phyloP scores from a whole-genome alignment of 2,113 vertebrate species.

The Laticauda colubrina region DNA sequence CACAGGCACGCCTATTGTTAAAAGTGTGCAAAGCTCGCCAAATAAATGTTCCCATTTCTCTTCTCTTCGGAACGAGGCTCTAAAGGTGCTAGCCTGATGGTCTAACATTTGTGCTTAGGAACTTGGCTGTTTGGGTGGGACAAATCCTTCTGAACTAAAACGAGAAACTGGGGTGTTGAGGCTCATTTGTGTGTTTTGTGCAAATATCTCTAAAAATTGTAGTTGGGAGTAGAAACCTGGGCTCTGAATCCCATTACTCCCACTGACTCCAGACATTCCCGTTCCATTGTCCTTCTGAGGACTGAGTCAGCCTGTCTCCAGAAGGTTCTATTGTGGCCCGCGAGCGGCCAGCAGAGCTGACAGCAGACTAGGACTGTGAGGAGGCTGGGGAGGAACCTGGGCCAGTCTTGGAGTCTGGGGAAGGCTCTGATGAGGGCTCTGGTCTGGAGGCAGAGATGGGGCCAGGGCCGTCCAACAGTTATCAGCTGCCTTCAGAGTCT shows the following conservation, averaged over 20 bases:
- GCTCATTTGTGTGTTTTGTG: background rate
- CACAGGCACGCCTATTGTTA: background rate
- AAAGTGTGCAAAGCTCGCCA: accelerated
- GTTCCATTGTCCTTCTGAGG: background rate
- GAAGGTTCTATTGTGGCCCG: background rate
- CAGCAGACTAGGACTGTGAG: too few relatives aligned
- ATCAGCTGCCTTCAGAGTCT: too few relatives aligned
- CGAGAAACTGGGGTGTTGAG: background rate
- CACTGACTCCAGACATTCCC: background rate
- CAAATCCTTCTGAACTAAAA: background rate
- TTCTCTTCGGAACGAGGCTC: background rate
- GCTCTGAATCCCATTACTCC: background rate
- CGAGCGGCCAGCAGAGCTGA: too few relatives aligned
- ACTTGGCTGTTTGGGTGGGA: background rate
- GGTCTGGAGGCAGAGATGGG: too few relatives aligned
- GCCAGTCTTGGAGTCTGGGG: too few relatives aligned
- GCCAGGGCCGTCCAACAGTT: too few relatives aligned
- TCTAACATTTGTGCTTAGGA: background rate
- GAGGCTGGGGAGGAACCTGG: too few relatives aligned
- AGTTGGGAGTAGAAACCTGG: too few relatives aligned
- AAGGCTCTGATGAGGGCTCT: too few relatives aligned
- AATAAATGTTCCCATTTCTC: background rate
- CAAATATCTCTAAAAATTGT: background rate
- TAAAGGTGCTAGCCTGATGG: too few relatives aligned
- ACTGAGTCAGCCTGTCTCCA: too few relatives aligned